Base-by-base conservation (phyloP, 2,797 vertebrate species). In the Pelochelys cantorii region DNA sequence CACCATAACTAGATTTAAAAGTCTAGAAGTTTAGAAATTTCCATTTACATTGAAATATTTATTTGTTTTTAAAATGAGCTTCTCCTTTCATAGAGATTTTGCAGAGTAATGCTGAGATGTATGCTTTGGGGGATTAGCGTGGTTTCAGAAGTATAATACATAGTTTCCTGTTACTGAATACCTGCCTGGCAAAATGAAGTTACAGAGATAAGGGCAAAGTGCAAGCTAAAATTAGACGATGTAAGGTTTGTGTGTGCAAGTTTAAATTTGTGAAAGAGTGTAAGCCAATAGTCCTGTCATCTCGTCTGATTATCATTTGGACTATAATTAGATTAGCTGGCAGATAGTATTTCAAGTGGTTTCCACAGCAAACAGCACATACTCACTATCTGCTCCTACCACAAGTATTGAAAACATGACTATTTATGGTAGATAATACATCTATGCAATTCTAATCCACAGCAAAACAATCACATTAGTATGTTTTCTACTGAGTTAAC, bases 261-360 rank as follows among this genome's bases (percentile, higher is more conserved):
- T 93, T 97, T 87, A 91, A 95, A 56, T 95, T 91, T 95, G 88
- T 95, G 78, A 91, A 92, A 91, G 48, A 54, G 65, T 90, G 79
- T 92, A 90, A 92, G 68, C 42, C 34, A 59, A 37, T 78, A 53
- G 57, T 85, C 68, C 86, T 31, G 52, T 83, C 85, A 92, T 96
- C 92, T 85, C 60, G 59, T 90, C 89, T 91, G 96, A 96, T 97
- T 97, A 95, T 92, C 92, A 89, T 95, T 95, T 68, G 48, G 79
- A 34, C 89, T 96, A 80, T 96, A 97, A 97, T 97, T 97, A 96
- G 79, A 95, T 97, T 96, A 97, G 79, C 31, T 95, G 75, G 83
- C 68, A 94, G 95, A 95, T 94, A 83, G 80, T 95, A 97, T 95
- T 97, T 97, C 93, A 94, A 90, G 86, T 81, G 54, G 86, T 96